These are phyloP conservation scores for Salpingus planirostris DNA, from an alignment of 2,888 invertebrate species.

Conservation along the genomic window DNA sequence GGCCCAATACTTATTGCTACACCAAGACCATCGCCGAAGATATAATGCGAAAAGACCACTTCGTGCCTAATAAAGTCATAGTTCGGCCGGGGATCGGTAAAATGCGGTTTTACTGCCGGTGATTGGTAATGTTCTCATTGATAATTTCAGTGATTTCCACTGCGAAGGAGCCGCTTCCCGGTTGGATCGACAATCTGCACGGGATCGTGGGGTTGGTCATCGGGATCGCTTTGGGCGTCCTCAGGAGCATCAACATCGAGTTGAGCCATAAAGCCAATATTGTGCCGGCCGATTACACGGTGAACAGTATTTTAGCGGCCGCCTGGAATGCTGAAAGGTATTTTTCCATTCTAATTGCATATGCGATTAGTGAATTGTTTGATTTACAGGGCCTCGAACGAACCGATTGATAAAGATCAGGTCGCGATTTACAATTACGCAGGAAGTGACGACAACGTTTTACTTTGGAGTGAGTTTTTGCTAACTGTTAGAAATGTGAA, in stretches of 20 bases:
- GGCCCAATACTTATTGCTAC: too few relatives aligned
- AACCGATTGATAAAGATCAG: constrained; percentile 1
- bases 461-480: constrained; percentile 4
- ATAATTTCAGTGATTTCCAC: constrained; percentile 29
- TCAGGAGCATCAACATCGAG: constrained; percentile 51
- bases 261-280: constrained; percentile 50
- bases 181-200: constrained; percentile 64
- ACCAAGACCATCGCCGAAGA: too few relatives aligned
- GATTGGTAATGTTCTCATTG: constrained; percentile 11
- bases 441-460: neutral
- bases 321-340: constrained; percentile 5
- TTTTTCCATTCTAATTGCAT: neutral
- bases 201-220: constrained; percentile 46
- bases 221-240: constrained; percentile 49
- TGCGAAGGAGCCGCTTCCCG: constrained; percentile 36
- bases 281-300: constrained; percentile 47
- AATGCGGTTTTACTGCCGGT: too few relatives aligned
- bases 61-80: too few relatives aligned
- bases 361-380: neutral
- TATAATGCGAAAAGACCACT: too few relatives aligned
- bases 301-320: constrained; percentile 4
- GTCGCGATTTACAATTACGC: constrained; percentile 6
- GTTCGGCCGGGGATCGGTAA: too few relatives aligned
- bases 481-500: too few relatives aligned
- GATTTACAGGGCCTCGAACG: constrained; percentile 1